Evolutionary conservation across 2,797 vertebrate genomes (phyloP).

Genomic region (Hydrocynus forskahlii): DNA sequence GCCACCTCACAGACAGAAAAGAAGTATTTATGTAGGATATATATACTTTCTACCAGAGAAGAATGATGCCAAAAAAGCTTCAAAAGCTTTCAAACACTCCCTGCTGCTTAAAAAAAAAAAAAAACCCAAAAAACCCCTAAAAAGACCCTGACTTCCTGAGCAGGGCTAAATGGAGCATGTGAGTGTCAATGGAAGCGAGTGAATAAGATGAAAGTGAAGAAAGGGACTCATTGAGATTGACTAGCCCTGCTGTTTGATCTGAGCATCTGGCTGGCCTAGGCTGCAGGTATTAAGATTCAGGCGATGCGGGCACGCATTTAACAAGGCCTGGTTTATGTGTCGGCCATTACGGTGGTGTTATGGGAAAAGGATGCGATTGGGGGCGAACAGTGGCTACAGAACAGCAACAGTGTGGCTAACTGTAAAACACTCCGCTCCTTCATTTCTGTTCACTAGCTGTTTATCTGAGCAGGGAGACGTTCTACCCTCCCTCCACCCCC

Average conservation of each 20-base stretch:
- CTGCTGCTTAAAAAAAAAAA: neutral
- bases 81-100: slow-evolving; percentile 14
- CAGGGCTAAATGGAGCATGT: slow-evolving; percentile 25
- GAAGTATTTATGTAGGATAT: slow-evolving; percentile 1
- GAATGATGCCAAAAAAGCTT: slow-evolving; percentile 33
- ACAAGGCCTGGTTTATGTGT: slow-evolving; percentile 64
- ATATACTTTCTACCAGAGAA: slow-evolving; percentile 12
- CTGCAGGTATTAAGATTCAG: slow-evolving; percentile 67
- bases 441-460: slow-evolving; percentile 28
- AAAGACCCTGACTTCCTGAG: slow-evolving; percentile 41
- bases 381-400: neutral
- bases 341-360: slow-evolving; percentile 14
- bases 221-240: slow-evolving; percentile 68
- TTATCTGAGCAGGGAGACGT: slow-evolving; percentile 11
- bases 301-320: slow-evolving; percentile 64
- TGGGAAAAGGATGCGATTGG: slow-evolving; percentile 17
- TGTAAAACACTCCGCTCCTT: slow-evolving; percentile 6
- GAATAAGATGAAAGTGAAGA: slow-evolving; percentile 72
- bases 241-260: slow-evolving; percentile 70
- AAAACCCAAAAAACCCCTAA: no score
- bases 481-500: neutral
- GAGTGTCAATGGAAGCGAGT: slow-evolving; percentile 54
- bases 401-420: neutral
- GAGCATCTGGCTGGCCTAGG: slow-evolving; percentile 51
- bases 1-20: neutral